These are phyloP conservation scores for Drosophila ustulata DNA, from an alignment of 2,888 invertebrate species.

Conservation along the genomic window DNA sequence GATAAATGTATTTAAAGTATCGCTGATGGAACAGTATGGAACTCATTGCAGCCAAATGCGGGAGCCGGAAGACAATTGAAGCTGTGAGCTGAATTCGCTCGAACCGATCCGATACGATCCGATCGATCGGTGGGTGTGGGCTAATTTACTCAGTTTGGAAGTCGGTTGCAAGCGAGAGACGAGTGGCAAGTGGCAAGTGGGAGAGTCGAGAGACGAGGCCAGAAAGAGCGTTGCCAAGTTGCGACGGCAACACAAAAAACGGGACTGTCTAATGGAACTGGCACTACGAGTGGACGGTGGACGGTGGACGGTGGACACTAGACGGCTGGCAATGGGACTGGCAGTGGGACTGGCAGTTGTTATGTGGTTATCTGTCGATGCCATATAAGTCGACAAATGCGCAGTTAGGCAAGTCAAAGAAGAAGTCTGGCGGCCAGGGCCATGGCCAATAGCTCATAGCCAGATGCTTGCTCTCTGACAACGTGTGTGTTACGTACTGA, in stretches of 20 bases:
- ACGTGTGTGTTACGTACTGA: constrained; percentile 70
- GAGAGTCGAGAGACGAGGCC: neutral
- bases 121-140: constrained; percentile 35
- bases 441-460: constrained; percentile 34
- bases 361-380: constrained; percentile 78
- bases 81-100: constrained; percentile 13
- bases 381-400: constrained; percentile 76
- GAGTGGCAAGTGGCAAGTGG: neutral
- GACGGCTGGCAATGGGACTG: constrained; percentile 40
- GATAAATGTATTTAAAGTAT: neutral
- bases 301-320: constrained; percentile 25
- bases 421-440: constrained; percentile 32
- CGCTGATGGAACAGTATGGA: constrained; percentile 5
- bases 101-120: neutral
- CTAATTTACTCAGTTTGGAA: constrained; percentile 37
- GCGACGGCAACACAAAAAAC: constrained; percentile 23
- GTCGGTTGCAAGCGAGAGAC: constrained; percentile 13
- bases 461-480: constrained; percentile 42
- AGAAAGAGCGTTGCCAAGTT: constrained; percentile 1
- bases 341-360: constrained; percentile 66
- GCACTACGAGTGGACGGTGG: neutral
- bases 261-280: constrained; percentile 56
- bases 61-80: constrained; percentile 17
- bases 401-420: constrained; percentile 62
- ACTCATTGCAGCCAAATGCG: neutral